Percentiles rank a stretch among this genome's conserved stretches.
phyloP scores from a whole-genome alignment of 2,113 vertebrate genomes.

The Pongo pygmaeus region DNA sequence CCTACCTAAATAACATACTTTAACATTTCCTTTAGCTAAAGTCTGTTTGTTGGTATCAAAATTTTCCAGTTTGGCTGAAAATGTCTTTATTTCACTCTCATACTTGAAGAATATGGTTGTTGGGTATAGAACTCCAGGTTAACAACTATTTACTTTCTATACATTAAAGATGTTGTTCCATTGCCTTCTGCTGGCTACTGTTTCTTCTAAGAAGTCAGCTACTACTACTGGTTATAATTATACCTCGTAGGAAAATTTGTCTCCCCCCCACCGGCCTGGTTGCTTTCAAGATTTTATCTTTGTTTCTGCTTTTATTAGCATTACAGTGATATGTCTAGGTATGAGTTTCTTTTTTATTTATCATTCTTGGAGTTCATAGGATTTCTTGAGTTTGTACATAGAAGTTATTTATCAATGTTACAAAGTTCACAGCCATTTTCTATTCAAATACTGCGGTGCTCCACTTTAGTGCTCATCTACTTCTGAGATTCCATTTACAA shows the following conservation, averaged over 20 bases:
- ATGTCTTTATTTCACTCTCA: not conserved
- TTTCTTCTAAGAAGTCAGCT: conserved; percentile 1
- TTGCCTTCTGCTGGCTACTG: not conserved
- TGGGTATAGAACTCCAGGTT: not conserved
- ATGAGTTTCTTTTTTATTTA: conserved; percentile 1
- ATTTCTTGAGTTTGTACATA: not conserved
- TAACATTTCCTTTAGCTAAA: not conserved
- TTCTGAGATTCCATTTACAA: not conserved
- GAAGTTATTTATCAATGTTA: not conserved
- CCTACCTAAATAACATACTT: not conserved
- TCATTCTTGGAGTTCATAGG: not conserved
- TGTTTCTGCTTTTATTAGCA: not conserved
- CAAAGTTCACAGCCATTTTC: not conserved
- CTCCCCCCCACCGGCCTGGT: not conserved
- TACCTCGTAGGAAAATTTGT: not conserved
- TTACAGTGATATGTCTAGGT: not conserved
- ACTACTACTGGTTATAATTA: not conserved
- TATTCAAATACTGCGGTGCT: not conserved
- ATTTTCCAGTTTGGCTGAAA: not conserved
- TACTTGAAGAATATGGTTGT: not conserved
- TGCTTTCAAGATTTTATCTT: not conserved
- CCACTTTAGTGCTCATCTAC: not conserved
- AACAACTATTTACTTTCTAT: not conserved
- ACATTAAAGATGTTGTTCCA: not conserved
- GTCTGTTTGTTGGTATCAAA: not conserved